phyloP scores from a whole-genome alignment of 2,888 invertebrate genomes.

The Eledone cirrhosa region DNA sequence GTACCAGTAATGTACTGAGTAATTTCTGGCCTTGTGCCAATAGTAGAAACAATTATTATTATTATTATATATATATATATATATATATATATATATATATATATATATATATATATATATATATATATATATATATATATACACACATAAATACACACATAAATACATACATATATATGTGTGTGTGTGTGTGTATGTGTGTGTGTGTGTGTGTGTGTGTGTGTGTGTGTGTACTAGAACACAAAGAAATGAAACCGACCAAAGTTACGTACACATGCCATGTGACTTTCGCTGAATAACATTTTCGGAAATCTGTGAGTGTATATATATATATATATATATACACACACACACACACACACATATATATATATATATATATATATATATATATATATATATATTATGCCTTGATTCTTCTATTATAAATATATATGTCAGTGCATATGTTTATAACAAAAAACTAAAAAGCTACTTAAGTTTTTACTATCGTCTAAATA shows the following conservation, averaged over 20 bases:
- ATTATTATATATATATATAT: background rate
- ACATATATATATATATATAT: background rate
- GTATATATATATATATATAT: too few relatives aligned
- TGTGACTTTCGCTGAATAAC: too few relatives aligned
- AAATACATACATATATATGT: background rate
- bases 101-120: background rate
- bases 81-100: constrained; percentile 1
- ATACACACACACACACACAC: too few relatives aligned
- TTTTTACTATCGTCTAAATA: too few relatives aligned
- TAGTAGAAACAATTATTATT: background rate
- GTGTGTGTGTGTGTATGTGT: background rate
- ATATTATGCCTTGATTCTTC: background rate
- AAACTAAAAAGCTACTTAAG: background rate
- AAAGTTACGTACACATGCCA: too few relatives aligned
- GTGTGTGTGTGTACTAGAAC: too few relatives aligned
- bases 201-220: too few relatives aligned
- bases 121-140: background rate
- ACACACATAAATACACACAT: background rate
- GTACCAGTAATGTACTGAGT: too few relatives aligned
- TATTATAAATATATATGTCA: background rate
- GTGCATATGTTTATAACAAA: background rate
- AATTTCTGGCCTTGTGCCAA: too few relatives aligned
- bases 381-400: background rate
- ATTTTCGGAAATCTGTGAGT: too few relatives aligned
- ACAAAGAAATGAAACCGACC: too few relatives aligned